Conservation (phyloP, 2,113 vertebrate genomes). For the mouse (Mus musculus) region DNA sequence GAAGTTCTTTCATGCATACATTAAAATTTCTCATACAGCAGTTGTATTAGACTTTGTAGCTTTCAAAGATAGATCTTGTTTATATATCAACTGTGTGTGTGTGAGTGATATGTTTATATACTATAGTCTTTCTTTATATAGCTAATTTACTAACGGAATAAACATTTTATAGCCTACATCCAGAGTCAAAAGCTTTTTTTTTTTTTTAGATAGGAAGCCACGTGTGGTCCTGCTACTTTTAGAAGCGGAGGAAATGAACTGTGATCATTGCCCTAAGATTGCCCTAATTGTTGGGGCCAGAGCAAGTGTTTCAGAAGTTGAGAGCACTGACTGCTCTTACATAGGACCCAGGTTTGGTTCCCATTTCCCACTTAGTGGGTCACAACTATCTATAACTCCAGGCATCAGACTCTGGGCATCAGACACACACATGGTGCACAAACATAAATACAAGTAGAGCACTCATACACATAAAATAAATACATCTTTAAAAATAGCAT, state of each 20-base stretch:
- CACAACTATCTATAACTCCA: neutral
- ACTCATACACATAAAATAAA: neutral
- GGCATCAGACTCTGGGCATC: neutral
- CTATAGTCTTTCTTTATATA: neutral
- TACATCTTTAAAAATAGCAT: neutral
- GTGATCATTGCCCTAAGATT: neutral
- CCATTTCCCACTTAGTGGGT: neutral
- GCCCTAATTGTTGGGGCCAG: neutral
- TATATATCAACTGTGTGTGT: neutral
- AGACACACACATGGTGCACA: neutral
- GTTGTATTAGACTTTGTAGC: neutral
- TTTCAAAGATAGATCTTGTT: neutral
- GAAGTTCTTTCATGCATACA: neutral
- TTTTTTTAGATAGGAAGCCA: neutral
- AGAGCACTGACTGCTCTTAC: neutral
- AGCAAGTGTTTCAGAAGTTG: too few species aligned
- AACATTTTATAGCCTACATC: slow-evolving; percentile 11
- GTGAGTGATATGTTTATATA: neutral
- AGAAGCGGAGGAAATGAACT: neutral
- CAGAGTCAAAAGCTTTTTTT: neutral
- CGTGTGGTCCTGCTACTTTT: neutral
- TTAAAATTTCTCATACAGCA: neutral
- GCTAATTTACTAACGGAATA: neutral
- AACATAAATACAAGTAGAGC: neutral
- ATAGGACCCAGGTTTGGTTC: neutral